Percentiles rank a stretch among this genome's conserved stretches.
Evolutionary conservation across 2,113 vertebrate genomes (phyloP).

Genomic region (Hyaena hyaena): DNA sequence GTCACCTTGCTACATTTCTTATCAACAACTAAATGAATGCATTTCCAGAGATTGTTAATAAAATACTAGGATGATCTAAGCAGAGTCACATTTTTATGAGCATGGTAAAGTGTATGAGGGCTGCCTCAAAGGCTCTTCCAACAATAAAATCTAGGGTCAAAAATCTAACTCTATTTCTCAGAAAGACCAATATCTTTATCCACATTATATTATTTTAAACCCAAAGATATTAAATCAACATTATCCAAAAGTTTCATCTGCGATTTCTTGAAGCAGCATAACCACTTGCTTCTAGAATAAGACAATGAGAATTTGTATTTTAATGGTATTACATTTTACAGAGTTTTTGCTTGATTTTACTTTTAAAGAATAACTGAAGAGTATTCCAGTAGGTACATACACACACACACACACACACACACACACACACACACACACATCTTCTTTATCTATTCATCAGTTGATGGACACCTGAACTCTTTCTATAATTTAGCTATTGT

Average conservation of each 20-base stretch:
- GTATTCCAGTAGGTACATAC: too few species aligned
- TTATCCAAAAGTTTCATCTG: slow-evolving; percentile 90
- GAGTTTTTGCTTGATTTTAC: background rate
- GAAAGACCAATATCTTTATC: slow-evolving; percentile 42
- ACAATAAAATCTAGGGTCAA: slow-evolving; percentile 8
- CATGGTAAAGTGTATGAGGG: background rate
- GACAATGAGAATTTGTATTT: slow-evolving; percentile 34
- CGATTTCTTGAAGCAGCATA: slow-evolving; percentile 94
- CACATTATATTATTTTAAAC: background rate
- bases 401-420: too few species aligned
- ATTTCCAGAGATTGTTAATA: background rate
- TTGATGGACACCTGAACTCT: too few species aligned
- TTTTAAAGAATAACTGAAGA: background rate
- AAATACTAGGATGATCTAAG: background rate
- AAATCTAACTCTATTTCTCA: background rate
- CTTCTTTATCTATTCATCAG: too few species aligned
- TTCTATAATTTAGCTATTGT: too few species aligned
- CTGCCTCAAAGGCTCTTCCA: background rate
- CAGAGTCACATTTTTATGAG: background rate
- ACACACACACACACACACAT: too few species aligned
- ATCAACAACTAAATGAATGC: background rate
- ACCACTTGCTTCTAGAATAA: slow-evolving; percentile 93
- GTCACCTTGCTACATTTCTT: background rate
- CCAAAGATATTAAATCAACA: slow-evolving; percentile 16
- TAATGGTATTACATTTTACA: background rate